Evolutionary conservation across 1,140 invertebrate species (phyloP).

Genomic region (Maniola jurtina): DNA sequence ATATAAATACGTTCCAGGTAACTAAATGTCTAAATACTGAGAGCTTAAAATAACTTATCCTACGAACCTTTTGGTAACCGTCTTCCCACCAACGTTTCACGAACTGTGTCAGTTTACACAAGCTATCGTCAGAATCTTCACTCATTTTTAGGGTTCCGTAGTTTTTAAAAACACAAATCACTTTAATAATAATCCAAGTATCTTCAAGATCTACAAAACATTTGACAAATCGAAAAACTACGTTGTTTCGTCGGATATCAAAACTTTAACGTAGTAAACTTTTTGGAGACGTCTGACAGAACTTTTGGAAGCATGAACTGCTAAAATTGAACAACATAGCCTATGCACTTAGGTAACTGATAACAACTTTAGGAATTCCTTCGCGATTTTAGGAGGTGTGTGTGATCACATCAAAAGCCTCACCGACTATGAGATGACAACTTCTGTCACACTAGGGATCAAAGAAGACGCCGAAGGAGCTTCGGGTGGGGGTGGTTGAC

Average conservation of each 20-base stretch:
- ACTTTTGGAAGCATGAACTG: too few species aligned
- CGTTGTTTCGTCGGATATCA: too few species aligned
- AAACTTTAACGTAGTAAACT: too few species aligned
- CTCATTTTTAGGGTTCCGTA: constrained; percentile 22
- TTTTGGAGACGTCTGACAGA: too few species aligned
- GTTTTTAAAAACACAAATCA: constrained; percentile 1
- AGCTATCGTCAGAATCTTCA: constrained; percentile 39
- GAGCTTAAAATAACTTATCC: constrained; percentile 7
- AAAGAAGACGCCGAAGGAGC: constrained; percentile 8
- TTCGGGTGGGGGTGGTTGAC: constrained; percentile 30
- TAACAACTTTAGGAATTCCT: background rate
- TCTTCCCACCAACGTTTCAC: constrained; percentile 67
- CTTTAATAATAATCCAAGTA: background rate
- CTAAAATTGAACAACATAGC: background rate
- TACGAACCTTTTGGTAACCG: constrained; percentile 47
- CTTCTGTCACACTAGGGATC: constrained; percentile 5
- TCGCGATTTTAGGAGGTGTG: background rate
- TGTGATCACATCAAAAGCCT: constrained; percentile 18
- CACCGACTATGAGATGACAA: constrained; percentile 26
- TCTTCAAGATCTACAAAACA: too few species aligned
- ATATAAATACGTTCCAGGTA: background rate
- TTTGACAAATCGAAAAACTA: too few species aligned
- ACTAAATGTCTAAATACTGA: background rate
- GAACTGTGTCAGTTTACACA: constrained; percentile 50
- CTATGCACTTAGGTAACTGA: background rate